Evolutionary conservation across 1,140 invertebrate genomes (phyloP).

Genomic region (Zaprionus ghesquierei): DNA sequence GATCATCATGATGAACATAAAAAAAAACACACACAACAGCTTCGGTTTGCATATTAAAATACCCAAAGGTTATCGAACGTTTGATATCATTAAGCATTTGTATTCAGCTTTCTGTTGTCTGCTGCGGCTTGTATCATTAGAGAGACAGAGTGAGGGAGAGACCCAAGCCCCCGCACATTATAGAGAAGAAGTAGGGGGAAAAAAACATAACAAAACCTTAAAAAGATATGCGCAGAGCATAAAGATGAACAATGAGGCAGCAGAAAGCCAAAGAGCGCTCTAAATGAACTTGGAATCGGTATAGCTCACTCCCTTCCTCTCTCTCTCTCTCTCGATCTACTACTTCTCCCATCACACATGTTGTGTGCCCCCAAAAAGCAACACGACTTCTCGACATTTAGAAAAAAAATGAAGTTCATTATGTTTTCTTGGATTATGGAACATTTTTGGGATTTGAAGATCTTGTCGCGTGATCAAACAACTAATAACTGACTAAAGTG

Average conservation of each 20-base stretch:
- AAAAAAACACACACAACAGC: slow-evolving; percentile 12
- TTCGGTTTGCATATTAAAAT: slow-evolving; percentile 77
- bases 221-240: slow-evolving; percentile 51
- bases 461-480: slow-evolving; percentile 61
- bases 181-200: slow-evolving; percentile 6
- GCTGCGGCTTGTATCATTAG: slow-evolving; percentile 40
- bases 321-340: background rate
- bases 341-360: background rate
- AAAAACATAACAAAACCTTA: slow-evolving; percentile 5
- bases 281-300: slow-evolving; percentile 14
- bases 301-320: background rate
- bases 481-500: slow-evolving; percentile 41
- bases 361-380: background rate
- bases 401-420: background rate
- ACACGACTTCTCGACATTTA: background rate
- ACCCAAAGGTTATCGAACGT: slow-evolving; percentile 81
- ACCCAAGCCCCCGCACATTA: slow-evolving; percentile 32
- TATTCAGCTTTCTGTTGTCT: slow-evolving; percentile 52
- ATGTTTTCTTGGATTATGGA: slow-evolving; percentile 9
- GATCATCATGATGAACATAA: slow-evolving; percentile 37
- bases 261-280: slow-evolving; percentile 49
- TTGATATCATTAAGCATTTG: slow-evolving; percentile 79
- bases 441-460: slow-evolving; percentile 35
- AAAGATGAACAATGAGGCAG: slow-evolving; percentile 77
- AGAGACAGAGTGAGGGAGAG: background rate